phyloP scores from a whole-genome alignment of 2,888 invertebrate genomes.

The Drosophila bunnanda region DNA sequence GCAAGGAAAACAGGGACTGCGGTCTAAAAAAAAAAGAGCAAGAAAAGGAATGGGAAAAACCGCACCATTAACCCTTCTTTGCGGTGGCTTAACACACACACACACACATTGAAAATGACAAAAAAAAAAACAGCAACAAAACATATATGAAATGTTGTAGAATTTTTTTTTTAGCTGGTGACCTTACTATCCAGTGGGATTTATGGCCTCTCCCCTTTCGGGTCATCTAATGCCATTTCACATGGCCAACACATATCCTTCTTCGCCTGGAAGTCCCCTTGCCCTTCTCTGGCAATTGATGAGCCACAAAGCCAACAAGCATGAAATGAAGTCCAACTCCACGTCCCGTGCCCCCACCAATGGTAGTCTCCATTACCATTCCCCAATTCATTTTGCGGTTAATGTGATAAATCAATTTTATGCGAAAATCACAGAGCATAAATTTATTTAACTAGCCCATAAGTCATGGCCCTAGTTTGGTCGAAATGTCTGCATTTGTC shows the following conservation, averaged over 20 bases:
- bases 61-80: conserved; percentile 75
- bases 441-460: conserved; percentile 81
- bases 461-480: conserved; percentile 63
- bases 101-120: background rate
- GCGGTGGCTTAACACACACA: conserved; percentile 62
- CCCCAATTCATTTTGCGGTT: conserved; percentile 66
- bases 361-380: conserved; percentile 17
- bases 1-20: conserved; percentile 9
- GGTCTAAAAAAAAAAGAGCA: conserved; percentile 8
- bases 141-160: conserved; percentile 46
- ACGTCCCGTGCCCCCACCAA: background rate
- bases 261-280: conserved; percentile 28
- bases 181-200: conserved; percentile 58
- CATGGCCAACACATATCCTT: conserved; percentile 60
- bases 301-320: conserved; percentile 79
- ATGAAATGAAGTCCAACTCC: conserved; percentile 75
- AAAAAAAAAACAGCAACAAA: background rate
- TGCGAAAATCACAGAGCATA: conserved; percentile 81
- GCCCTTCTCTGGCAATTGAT: conserved; percentile 62
- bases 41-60: conserved; percentile 24
- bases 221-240: conserved; percentile 76
- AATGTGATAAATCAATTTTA: conserved; percentile 82
- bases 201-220: conserved; percentile 64
- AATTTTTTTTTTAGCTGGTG: conserved; percentile 35
- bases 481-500: conserved; percentile 19